These are phyloP conservation scores for Spodoptera picta DNA, from an alignment of 2,888 invertebrate species.

Conservation along the genomic window DNA sequence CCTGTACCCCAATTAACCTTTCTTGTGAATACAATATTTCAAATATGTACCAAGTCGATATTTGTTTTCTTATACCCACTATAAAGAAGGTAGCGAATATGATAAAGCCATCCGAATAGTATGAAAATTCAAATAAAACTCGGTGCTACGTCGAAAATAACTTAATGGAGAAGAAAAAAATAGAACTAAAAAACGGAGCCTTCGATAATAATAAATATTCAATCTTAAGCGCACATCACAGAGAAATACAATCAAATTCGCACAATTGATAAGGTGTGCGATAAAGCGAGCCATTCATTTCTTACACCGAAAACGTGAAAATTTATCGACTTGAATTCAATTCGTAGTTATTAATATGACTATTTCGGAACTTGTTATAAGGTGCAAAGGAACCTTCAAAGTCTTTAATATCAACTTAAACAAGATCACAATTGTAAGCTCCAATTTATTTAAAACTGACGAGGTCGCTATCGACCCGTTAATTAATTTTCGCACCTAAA, in stretches of 20 bases:
- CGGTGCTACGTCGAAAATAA: too few relatives aligned
- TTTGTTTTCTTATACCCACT: too few relatives aligned
- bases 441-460: conserved; percentile 5
- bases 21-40: conserved; percentile 38
- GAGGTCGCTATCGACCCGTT: conserved; percentile 1
- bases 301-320: neutral
- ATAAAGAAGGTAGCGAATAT: too few relatives aligned
- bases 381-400: too few relatives aligned
- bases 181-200: neutral
- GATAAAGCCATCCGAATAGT: too few relatives aligned
- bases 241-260: conserved; percentile 27
- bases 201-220: conserved; percentile 15
- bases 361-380: too few relatives aligned
- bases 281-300: too few relatives aligned
- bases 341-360: too few relatives aligned
- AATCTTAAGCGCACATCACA: conserved; percentile 8
- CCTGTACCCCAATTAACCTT: conserved; percentile 41
- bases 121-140: too few relatives aligned
- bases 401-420: too few relatives aligned
- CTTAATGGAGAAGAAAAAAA: neutral
- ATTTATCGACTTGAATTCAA: neutral
- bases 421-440: too few relatives aligned
- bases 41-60: too few relatives aligned
- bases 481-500: conserved; percentile 24
- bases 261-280: conserved; percentile 9